These are phyloP conservation scores for Leuciscus idus DNA, from an alignment of 2,113 vertebrate genomes.

Conservation along the genomic window DNA sequence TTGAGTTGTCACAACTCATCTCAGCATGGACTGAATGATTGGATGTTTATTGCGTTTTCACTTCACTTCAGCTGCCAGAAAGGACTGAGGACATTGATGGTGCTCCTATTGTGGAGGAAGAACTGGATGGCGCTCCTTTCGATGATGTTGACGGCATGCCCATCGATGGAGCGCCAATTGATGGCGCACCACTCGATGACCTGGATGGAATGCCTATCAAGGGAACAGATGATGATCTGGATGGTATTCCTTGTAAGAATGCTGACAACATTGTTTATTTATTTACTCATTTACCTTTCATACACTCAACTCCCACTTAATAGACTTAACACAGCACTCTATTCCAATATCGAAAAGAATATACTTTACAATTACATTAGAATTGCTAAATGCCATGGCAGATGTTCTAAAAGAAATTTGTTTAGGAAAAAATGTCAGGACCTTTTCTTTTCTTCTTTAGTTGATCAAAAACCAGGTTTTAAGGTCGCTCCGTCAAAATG, in stretches of 20 bases:
- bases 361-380: neutral
- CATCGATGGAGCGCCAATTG: constrained; percentile 80
- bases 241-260: constrained; percentile 91
- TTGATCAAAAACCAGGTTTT: constrained; percentile 86
- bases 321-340: neutral
- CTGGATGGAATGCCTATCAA: constrained; percentile 95
- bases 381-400: neutral
- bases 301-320: neutral
- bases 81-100: constrained; percentile 87
- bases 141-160: constrained; percentile 96
- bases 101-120: constrained; percentile 93
- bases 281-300: neutral
- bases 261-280: neutral
- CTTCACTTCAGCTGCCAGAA: constrained; percentile 61
- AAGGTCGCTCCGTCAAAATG: constrained; percentile 98
- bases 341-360: neutral
- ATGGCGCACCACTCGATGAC: constrained; percentile 86
- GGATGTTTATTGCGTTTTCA: neutral
- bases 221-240: constrained; percentile 91
- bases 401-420: neutral
- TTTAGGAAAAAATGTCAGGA: neutral
- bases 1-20: neutral
- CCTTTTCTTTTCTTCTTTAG: constrained; percentile 49
- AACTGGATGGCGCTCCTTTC: constrained; percentile 85
- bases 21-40: neutral